Conservation (phyloP, 2,113 vertebrate genomes). For the Bombycilla garrulus region DNA sequence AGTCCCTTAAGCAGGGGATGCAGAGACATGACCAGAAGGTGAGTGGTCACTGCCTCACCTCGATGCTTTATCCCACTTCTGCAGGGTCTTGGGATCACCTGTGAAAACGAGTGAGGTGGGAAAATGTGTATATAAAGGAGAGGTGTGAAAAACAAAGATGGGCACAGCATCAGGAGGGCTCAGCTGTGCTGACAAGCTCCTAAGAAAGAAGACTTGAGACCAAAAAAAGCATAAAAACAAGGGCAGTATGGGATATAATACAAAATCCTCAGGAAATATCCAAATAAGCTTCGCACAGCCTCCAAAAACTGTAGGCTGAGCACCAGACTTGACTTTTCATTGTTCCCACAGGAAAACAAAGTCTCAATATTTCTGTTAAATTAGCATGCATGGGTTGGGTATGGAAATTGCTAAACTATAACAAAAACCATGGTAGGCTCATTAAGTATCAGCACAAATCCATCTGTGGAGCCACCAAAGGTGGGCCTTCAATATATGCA, state of each 20-base stretch:
- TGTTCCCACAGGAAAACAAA: background rate
- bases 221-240: background rate
- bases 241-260: background rate
- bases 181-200: background rate
- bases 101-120: background rate
- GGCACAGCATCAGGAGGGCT: rapidly evolving
- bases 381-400: background rate
- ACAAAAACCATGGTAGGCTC: background rate
- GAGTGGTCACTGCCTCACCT: background rate
- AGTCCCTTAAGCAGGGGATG: background rate
- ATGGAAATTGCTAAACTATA: background rate
- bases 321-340: background rate
- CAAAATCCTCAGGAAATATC: background rate
- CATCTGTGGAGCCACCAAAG: background rate
- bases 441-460: background rate
- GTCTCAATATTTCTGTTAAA: background rate
- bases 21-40: background rate
- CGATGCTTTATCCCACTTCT: background rate
- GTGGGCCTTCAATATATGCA: background rate
- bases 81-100: background rate
- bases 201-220: background rate
- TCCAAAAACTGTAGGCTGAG: constrained; percentile 1
- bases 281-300: background rate
- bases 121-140: background rate
- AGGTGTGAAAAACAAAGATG: background rate